Base-by-base conservation (phyloP, 30 jellyfish, hydroid and myxozoan genomes). In the Calvadosia cruxmelitensis region DNA sequence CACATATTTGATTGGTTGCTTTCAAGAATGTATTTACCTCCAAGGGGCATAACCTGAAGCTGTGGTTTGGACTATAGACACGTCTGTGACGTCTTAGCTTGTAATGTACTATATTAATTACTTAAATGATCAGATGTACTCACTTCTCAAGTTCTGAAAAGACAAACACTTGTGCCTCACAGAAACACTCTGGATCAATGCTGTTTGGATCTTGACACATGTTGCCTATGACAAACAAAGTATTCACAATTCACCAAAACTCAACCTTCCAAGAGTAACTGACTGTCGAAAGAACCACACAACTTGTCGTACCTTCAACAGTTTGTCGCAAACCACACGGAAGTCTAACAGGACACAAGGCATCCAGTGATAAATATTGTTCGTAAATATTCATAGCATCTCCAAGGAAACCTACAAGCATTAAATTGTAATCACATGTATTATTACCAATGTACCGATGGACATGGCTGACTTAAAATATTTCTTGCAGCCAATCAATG, bases 301-400 rank as follows among this genome's bases (percentile, higher is more conserved):
- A 5, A 20, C 10, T 42, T 42, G 57, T 42, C 57, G 20, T 81
- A 90, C 98, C 95, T 76, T 90, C 98, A 20, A 82, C 72, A 12
- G 68, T 74, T 49, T 90, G 95, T 42, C 95, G 75, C 16, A 70
- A 64, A 1, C 33, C 48, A 0, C 80, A 32, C 13, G 98, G 95
- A 24, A 90, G 10, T 65, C 74, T 71, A n/a, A 90, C 68, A 23
- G 95, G 93, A 51, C 67, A 75, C 7, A 77, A 94, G 3, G 98
- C 98, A 78, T 90, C 86, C 27, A 90, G 64, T 2, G 98, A 90
- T 23, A 90, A 52, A 49, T 48, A 90, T 36, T 82, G 66, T 34
- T 83, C 79, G 48, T 90, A 90, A 1, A 90, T 67, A 13, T 78
- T 76, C 50, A 90, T 94, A 34, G 95, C 98, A 78, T 90, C 98